Percentiles rank a stretch among this genome's conserved stretches.
Evolutionary conservation across 2,888 invertebrate species (phyloP).

Genomic region (Temnothorax ravouxi): DNA sequence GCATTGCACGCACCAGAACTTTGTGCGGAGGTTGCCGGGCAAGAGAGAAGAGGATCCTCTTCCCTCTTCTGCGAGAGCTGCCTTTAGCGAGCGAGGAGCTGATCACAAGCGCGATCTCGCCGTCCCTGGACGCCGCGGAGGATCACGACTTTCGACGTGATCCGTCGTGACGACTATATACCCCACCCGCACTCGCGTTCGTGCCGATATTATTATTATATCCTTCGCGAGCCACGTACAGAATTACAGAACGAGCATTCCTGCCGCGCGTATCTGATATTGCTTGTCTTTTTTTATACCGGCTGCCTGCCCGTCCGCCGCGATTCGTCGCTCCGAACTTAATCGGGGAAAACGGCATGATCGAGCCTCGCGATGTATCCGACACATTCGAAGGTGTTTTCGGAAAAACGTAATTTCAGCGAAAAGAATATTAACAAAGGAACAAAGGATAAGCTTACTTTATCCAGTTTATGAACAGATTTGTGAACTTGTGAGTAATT

Average conservation of each 20-base stretch:
- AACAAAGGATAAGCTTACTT: neutral
- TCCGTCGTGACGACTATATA: slow-evolving; percentile 81
- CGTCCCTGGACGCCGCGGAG: slow-evolving; percentile 73
- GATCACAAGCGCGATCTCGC: slow-evolving; percentile 83
- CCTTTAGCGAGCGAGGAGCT: slow-evolving; percentile 66
- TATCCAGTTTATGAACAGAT: neutral
- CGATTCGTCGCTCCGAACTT: slow-evolving; percentile 54
- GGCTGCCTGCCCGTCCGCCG: slow-evolving; percentile 24
- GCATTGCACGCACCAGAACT: slow-evolving; percentile 85
- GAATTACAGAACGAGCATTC: slow-evolving; percentile 74
- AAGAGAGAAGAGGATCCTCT: slow-evolving; percentile 49
- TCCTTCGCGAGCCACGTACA: slow-evolving; percentile 74
- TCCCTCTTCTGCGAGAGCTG: slow-evolving; percentile 39
- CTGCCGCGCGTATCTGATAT: slow-evolving; percentile 68
- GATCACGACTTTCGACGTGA: slow-evolving; percentile 80
- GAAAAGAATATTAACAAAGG: neutral
- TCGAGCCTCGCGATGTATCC: slow-evolving; percentile 4
- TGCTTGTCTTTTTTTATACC: slow-evolving; percentile 63
- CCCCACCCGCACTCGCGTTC: slow-evolving; percentile 54
- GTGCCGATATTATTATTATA: slow-evolving; percentile 75
- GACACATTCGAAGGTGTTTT: neutral
- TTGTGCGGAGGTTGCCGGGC: slow-evolving; percentile 69
- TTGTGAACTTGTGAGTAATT: neutral
- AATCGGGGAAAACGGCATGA: slow-evolving; percentile 58
- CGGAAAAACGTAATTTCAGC: neutral